Evolutionary conservation across 2,797 vertebrate species (phyloP), one percentile per base, ranked within the genome.

Genomic region (Centropyge bicolor): DNA sequence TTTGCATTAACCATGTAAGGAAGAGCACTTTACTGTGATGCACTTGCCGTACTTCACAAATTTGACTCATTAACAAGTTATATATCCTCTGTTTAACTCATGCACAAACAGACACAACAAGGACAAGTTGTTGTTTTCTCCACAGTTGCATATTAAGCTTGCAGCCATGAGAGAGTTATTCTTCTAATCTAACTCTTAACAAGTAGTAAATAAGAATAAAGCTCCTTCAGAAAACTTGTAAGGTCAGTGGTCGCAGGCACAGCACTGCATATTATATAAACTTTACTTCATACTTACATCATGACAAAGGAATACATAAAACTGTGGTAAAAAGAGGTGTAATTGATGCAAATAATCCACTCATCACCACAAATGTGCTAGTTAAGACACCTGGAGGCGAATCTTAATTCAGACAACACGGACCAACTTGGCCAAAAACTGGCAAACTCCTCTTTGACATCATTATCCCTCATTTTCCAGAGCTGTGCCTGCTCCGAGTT

Each of bases 371-470:
- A 54, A 76, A 75, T 60, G 36, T 56, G 24, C 1, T 57, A 14
- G 36, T 76, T 38, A 13, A 60, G 35, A 51, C 55, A 62, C 24
- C 22, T 54, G 59, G 40, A 68, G 66, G 74, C 55, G 41, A 54
- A n/a, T 46, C 51, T 67, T 68, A 5, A 75, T 71, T 84, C 43
- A 83, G 56, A 81, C 52, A 78, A 54, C 24, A 41, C 69, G 49
- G 41, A 27, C 14, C 14, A 48, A 41, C 52, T 45, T 61, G 40
- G 49, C 46, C 27, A 40, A 48, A 31, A 45, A 71, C 13, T 40
- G 40, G 38, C 66, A 67, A 70, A 76, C 65, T 70, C 55, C 1
- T 72, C 45, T 69, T 54, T 51, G 51, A 49, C 22, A 57, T 72
- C 40, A 62, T 62, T 48, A 70, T 51, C 22, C 22, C 31, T 77